Base-by-base conservation (phyloP, 1,140 invertebrate genomes). In the Diorhabda carinulata region DNA sequence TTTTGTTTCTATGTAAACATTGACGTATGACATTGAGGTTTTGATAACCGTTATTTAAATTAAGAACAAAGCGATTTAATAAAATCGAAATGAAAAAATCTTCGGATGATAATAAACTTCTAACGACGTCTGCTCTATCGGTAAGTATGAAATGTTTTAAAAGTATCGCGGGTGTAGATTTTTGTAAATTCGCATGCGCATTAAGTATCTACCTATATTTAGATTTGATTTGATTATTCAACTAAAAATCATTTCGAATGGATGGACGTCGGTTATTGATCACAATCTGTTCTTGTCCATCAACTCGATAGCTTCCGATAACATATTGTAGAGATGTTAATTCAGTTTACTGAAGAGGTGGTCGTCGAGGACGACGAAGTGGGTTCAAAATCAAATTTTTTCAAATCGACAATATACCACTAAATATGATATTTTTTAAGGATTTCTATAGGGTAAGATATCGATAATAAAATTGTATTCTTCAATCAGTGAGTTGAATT, bases 221-320 rank as follows among this genome's bases (percentile, higher is more conserved):
- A 52, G 47, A n/a, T n/a, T 52, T 52, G n/a, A 52, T 52, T 52
- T 52, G 47, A 52, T 52, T 52, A 52, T 52, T 52, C 47, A 52
- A 52, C 47, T 52, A 52, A 52, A 25, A 52, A 52, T n/a, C 47
- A 52, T n/a, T n/a, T 8, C 47, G 47, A 52, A 6, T 52, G 47
- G 3, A 52, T 52, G 47, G 47, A 52, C 47, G n/a, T 6, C 47
- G 47, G 2, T 52, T 52, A 52, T 52, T 52, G 47, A 52, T 52
- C n/a, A 52, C n/a, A 52, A 52, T 8, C 47, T n/a, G n/a, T 6
- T 4, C 4, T 52, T 52, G 47, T 52, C 47, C 47, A 52, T 52
- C 47, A 52, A 25, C 47, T 8, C 47, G n/a, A n/a, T 8, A 52
- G n/a, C 47, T 52, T 52, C 47, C 6, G 47, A 8, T 8, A 3